Evolutionary conservation across 2,888 invertebrate species (phyloP), one percentile per base, ranked within the genome.

Genomic region (Petrolisthes manimaculis): DNA sequence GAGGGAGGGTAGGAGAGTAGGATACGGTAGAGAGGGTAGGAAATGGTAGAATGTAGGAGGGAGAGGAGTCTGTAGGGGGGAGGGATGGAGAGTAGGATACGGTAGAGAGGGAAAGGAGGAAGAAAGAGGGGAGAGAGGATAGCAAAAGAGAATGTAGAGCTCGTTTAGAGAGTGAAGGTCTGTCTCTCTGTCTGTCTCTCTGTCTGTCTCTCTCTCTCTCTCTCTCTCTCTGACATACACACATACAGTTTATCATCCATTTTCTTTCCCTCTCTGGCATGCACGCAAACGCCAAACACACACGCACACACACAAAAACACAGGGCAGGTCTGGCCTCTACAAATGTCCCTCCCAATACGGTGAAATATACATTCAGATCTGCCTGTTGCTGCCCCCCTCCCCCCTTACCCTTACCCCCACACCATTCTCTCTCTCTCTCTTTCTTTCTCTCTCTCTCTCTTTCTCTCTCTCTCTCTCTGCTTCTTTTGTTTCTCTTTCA

Each of bases 141-240:
- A 61, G 61, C 5, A 56, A 61, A 3, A 5, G 5, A 21, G 6
- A 24, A 18, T 53, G 9, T 18, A 54, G 56, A 2, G 55, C 51
- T 24, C 21, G 21, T 6, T 18, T 24, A 21, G 21, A n/a, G 12
- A 5, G 51, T 21, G 77, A 51, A 0, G 24, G 8, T n/a, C 79
- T 55, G 4, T 79, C 79, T n/a, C 79, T 55, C 55, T 79, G n/a
- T n/a, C 55, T 79, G n/a, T n/a, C 55, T 79, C 54, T 8, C 77
- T 12, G 1, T 37, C 77, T 77, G 3, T 77, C 77, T 37, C 51
- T 77, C 77, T 77, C 77, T 53, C 78, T n/a, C 78, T 53, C 18
- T 53, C 78, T n/a, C n/a, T 54, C 78, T 18, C 54, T 54, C 21
- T n/a, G 8, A 8, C 74, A 12, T 21, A 12, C 8, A 12, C n/a